Base-by-base conservation (phyloP, 2,113 vertebrate species). In the Cebus imitator region DNA sequence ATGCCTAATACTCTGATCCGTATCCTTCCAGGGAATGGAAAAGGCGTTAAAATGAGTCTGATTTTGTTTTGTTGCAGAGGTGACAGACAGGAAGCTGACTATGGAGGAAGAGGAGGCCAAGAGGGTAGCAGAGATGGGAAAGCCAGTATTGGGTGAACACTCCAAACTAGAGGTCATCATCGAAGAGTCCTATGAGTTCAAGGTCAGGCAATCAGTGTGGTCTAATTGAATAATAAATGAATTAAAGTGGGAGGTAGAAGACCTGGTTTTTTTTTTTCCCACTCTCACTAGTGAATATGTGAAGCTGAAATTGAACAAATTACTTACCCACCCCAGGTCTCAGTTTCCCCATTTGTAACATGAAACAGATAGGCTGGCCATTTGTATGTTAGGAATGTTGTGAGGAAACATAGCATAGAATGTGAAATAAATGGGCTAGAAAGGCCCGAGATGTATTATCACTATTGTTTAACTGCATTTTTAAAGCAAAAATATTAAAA, bases 101-200 rank as follows among this genome's bases (percentile, higher is more conserved):
- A 98, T 99, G 84, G 99, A 99, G 89, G 99, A 99, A 94, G 99
- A 99, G 97, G 99, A 99, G 97, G 99, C 99, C 95, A 99, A 99
- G 98, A 99, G 99, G 90, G 99, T 99, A 98, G 99, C 99, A 66
- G 99, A 99, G 98, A 99, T 99, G 99, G 99, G 99, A 37, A 99
- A 99, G 93, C 99, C 99, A 5, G 97, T 99, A 85, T 97, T 99
- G 72, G 99, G 99, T 52, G 99, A 99, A 97, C 99, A 99, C 97
- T 98, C 99, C 93, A 99, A 99, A 98, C 98, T 99, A 84, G 99
- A 99, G 98, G 99, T 99, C 97, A 99, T 99, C 98, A 99, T 99
- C 91, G 99, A 99, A 98, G 99, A 99, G 97, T 99, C 99, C 3
- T 99, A 99, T 76, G 99, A 99, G 98, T 99, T 99, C 98, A 99